Evolutionary conservation across 2,888 invertebrate genomes (phyloP), one percentile per base, ranked within the genome.

Genomic region (Chironomus tentans): DNA sequence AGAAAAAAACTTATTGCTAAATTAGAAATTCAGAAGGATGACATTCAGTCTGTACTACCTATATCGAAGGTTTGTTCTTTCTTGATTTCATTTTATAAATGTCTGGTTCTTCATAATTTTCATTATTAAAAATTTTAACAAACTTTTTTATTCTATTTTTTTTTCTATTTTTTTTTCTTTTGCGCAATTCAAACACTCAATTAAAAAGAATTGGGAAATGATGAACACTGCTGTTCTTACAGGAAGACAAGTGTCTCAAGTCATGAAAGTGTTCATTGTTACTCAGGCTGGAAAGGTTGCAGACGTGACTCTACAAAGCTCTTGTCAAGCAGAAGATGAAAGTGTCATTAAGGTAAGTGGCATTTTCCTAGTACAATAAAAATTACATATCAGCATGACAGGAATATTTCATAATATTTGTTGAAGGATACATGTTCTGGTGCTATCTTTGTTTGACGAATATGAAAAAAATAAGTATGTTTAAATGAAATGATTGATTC

Each of bases 141-240:
- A n/a, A n/a, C n/a, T n/a, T n/a, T n/a, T n/a, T n/a, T n/a, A n/a
- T n/a, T n/a, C n/a, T n/a, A n/a, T n/a, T n/a, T n/a, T n/a, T n/a
- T n/a, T n/a, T 24, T 24, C 2, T 24, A 24, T 24, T 2, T 24
- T 65, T 70, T 76, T 13, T 1, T 56, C 5, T 18, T 18, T 2
- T 10, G 0, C 3, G 24, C 3, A 65, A 65, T 21, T 78, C 38
- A 38, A 38, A 28, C 5, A 28, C 5, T 4, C 10, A 38, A 38
- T 38, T 38, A 86, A 86, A 72, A 85, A 97, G 95, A 96, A 94
- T 83, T 94, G 93, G 91, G 96, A 97, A 85, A 90, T 98, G 50
- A 88, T 98, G 85, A 98, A 98, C 85, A 95, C 96, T 1, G 98
- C 97, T 0, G 94, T 97, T 77, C 86, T 98, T 81, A 97, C 97